Conservation (phyloP, 2,797 vertebrate species). For the Sebastes goodei region DNA sequence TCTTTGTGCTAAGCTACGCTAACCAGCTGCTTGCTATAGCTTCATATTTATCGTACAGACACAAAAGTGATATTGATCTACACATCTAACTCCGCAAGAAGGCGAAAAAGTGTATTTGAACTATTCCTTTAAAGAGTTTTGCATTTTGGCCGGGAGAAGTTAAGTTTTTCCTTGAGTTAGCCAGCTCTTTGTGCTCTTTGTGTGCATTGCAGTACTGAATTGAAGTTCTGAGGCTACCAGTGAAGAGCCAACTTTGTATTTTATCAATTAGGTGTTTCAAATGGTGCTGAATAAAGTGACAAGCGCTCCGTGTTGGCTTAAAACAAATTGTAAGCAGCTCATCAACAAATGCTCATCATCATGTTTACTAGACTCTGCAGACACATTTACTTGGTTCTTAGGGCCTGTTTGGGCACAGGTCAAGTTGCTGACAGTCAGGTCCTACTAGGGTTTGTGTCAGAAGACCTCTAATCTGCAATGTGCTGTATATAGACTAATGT, state of each 20-base stretch:
- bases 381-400: not conserved
- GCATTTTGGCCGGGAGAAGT: not conserved
- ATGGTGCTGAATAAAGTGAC: not conserved
- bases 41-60: too few species aligned
- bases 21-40: not conserved
- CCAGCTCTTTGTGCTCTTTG: not conserved
- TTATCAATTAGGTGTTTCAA: not conserved
- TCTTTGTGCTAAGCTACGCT: not conserved
- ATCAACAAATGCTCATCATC: not conserved
- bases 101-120: not conserved
- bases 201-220: not conserved
- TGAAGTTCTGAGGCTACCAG: not conserved
- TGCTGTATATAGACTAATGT: not conserved
- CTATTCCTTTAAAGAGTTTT: not conserved
- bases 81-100: not conserved
- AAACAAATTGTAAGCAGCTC: not conserved
- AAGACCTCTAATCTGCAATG: not conserved
- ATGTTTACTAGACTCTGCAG: not conserved
- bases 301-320: not conserved
- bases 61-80: rapidly evolving
- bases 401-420: not conserved
- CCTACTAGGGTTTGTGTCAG: not conserved
- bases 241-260: not conserved
- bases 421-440: not conserved
- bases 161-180: not conserved